Base-by-base conservation (phyloP, 2,797 vertebrate genomes). In the Sebastes cheni region DNA sequence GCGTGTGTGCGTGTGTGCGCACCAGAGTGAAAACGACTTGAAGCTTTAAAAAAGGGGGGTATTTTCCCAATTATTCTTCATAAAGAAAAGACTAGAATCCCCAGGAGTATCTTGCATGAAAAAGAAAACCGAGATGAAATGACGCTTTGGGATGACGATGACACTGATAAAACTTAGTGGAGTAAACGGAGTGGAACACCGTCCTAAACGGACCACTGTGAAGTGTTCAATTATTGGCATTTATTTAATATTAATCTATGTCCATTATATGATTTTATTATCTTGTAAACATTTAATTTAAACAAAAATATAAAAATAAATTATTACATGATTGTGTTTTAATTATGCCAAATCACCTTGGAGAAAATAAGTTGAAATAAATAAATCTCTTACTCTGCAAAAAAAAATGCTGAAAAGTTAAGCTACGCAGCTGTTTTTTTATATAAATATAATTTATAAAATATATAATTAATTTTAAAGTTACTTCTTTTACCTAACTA, bases 51-150 rank as follows among this genome's bases (percentile, higher is more conserved):
- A 75, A 64, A 60, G 9, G 18, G 46, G 18, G 16, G 32, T 72
- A 75, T 66, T 73, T 87, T 72, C n/a, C 64, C 18, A 70, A 67
- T 72, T 69, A 77, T 70, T 67, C 6, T 32, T 29, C 22, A 56
- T 55, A 68, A 42, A 73, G 55, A 76, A 68, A 72, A 59, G 8
- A 77, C 4, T 18, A 68, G 12, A 83, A 67, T 42, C 25, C 73
- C 23, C 52, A n/a, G 16, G 56, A 46, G 66, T 46, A 6, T 23
- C 27, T 16, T 11, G 67, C 25, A 29, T 42, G 30, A 61, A 62
- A 72, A 81, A 82, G 55, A 78, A 76, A 76, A 64, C 18, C 1
- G 32, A 61, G 56, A 82, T 69, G 34, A 87, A 58, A 75, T 77
- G 68, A 77, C 11, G n/a, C 72, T 68, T 69, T 46, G n/a, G 75